A percentile compares a stretch with the other conserved stretches of the same genome.
phyloP scores from a whole-genome alignment of 53 echinoderm and acorn worm genomes.

The Echinarachnius parma region DNA sequence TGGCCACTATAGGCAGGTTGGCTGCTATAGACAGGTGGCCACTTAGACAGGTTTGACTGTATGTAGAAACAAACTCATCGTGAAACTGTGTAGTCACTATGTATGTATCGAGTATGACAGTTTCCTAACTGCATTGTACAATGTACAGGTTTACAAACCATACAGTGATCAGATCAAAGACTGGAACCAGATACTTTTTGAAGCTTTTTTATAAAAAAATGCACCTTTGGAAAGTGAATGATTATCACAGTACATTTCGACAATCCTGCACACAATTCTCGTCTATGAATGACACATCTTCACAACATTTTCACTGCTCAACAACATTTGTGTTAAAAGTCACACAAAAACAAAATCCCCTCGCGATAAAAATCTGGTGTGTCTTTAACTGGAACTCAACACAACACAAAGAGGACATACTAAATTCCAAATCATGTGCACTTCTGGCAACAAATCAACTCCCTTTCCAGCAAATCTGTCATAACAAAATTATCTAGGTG shows the following conservation, averaged over 20 bases:
- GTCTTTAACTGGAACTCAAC: conserved; percentile 46
- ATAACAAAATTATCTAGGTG: conserved; percentile 28
- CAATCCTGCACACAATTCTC: conserved; percentile 41
- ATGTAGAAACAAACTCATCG: conserved; percentile 40
- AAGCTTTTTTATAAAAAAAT: conserved; percentile 32
- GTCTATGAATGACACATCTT: conserved; percentile 32
- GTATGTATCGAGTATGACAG: conserved; percentile 34
- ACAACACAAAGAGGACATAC: conserved; percentile 30
- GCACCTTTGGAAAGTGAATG: conserved; percentile 50
- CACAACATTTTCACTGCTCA: conserved; percentile 31
- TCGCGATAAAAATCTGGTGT: conserved; percentile 38
- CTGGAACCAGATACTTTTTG: not conserved
- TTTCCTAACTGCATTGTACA: conserved; percentile 46
- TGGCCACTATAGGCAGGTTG: no score
- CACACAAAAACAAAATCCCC: no score
- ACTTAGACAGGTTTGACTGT: no score
- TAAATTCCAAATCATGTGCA: conserved; percentile 40
- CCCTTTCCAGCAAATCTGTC: conserved; percentile 31
- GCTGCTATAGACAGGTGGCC: no score
- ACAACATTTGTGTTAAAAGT: not conserved
- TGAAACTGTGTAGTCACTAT: no score
- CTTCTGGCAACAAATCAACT: conserved; percentile 32
- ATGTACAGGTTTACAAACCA: conserved; percentile 52
- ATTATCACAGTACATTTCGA: conserved; percentile 25
- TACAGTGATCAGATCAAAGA: conserved; percentile 30